phyloP scores from a whole-genome alignment of 2,113 vertebrate species.

The Tricholaema leucomelas region DNA sequence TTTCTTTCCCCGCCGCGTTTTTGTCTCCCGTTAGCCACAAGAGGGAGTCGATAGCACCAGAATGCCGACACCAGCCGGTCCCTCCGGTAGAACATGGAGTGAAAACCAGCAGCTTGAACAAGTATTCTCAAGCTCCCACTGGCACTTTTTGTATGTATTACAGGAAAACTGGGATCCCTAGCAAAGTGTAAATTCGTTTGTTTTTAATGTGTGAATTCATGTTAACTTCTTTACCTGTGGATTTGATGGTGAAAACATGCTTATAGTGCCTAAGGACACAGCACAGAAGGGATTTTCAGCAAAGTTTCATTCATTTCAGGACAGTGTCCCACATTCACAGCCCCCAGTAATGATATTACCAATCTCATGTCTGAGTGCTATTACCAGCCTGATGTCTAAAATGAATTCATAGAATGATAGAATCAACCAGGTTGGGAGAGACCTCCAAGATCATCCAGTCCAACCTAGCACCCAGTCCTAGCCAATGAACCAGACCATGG shows the following conservation, averaged over 20 bases:
- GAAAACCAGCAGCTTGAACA: neutral
- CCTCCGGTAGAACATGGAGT: neutral
- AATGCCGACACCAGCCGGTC: neutral
- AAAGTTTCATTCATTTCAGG: neutral
- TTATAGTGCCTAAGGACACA: neutral
- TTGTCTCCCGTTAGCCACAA: neutral
- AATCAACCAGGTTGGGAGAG: too few species aligned
- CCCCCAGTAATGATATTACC: neutral
- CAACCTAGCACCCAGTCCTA: too few species aligned
- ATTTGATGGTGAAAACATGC: neutral
- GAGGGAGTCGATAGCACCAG: conserved; percentile 14
- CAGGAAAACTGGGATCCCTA: neutral
- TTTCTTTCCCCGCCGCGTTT: neutral
- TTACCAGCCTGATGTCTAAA: neutral
- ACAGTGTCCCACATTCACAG: neutral
- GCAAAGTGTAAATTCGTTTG: neutral
- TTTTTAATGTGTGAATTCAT: neutral
- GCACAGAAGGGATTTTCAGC: neutral
- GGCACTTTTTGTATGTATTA: neutral
- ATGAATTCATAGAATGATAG: too few species aligned
- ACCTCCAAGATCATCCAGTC: too few species aligned
- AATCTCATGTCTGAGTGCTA: neutral
- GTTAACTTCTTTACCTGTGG: accelerated
- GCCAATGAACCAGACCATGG: too few species aligned
- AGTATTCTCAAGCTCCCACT: neutral